Percentiles rank a stretch among this genome's conserved stretches.
Evolutionary conservation across 1,140 invertebrate species (phyloP).

Genomic region (Carcinoscorpius rotundicauda): DNA sequence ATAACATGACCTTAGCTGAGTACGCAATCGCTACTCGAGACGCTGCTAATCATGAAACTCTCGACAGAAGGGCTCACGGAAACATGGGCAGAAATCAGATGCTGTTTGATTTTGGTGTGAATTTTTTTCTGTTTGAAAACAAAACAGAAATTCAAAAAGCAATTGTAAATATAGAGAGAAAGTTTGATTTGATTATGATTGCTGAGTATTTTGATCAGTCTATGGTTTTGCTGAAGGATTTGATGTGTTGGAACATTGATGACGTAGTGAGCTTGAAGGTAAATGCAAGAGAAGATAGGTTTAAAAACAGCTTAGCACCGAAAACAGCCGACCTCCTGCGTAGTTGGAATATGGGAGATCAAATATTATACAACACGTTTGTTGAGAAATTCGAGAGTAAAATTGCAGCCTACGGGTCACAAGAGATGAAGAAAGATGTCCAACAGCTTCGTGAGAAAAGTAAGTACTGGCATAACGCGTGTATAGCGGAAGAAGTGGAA

Average conservation of each 20-base stretch:
- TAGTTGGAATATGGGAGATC: too few relatives aligned
- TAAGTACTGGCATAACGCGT: too few relatives aligned
- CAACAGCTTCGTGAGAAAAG: too few relatives aligned
- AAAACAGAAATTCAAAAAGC: constrained; percentile 17
- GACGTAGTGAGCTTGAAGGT: constrained; percentile 34
- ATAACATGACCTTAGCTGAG: constrained; percentile 15
- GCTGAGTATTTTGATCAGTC: constrained; percentile 43
- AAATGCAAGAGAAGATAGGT: constrained; percentile 27
- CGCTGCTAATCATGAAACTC: background rate
- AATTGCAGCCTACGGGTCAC: too few relatives aligned
- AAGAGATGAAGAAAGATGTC: too few relatives aligned
- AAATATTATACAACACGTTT: too few relatives aligned
- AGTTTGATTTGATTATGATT: constrained; percentile 41
- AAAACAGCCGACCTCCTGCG: too few relatives aligned
- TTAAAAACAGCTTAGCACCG: too few relatives aligned
- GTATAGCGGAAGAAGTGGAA: too few relatives aligned
- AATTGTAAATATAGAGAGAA: constrained; percentile 30
- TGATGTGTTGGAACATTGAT: constrained; percentile 38
- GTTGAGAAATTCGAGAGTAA: too few relatives aligned
- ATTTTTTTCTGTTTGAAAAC: constrained; percentile 22
- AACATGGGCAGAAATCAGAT: constrained; percentile 33
- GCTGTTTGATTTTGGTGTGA: constrained; percentile 33
- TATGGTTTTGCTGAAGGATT: constrained; percentile 36
- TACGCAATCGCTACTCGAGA: constrained; percentile 17
- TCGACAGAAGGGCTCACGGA: background rate